These are phyloP conservation scores for Phylloscopus trochiloides DNA, from an alignment of 2,113 vertebrate genomes.

Conservation along the genomic window DNA sequence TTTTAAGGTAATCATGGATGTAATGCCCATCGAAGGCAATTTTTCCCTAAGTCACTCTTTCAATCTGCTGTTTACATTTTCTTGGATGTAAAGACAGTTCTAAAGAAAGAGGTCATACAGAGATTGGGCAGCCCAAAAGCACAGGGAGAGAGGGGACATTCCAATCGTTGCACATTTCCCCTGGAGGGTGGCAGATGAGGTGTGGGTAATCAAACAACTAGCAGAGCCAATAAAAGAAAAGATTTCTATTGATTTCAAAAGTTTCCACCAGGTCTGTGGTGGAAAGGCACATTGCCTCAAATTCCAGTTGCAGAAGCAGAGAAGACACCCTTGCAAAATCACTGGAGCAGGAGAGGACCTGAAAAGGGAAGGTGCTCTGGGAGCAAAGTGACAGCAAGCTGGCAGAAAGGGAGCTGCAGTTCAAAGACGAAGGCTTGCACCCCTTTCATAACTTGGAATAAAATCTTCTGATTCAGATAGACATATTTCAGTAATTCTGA, in stretches of 20 bases:
- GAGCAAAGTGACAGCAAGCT: neutral
- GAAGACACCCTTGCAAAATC: neutral
- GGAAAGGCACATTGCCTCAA: neutral
- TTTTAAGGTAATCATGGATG: neutral
- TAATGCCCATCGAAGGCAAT: neutral
- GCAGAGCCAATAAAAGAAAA: neutral
- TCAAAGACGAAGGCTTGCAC: neutral
- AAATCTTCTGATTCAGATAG: constrained; percentile 28
- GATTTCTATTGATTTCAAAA: neutral
- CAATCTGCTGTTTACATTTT: neutral
- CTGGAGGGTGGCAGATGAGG: neutral
- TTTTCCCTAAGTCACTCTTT: neutral
- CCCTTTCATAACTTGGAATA: neutral
- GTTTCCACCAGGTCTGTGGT: neutral
- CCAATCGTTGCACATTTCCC: neutral
- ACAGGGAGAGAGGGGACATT: neutral
- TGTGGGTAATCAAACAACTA: neutral
- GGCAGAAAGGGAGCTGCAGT: neutral
- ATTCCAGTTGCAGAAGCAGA: neutral
- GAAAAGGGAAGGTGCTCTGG: neutral
- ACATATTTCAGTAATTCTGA: constrained; percentile 49
- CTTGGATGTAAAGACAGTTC: neutral
- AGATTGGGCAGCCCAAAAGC: neutral
- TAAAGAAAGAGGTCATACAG: neutral
- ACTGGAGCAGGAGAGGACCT: neutral